These are phyloP conservation scores for Microctonus brassicae DNA, from an alignment of 2,888 invertebrate genomes.

Conservation along the genomic window DNA sequence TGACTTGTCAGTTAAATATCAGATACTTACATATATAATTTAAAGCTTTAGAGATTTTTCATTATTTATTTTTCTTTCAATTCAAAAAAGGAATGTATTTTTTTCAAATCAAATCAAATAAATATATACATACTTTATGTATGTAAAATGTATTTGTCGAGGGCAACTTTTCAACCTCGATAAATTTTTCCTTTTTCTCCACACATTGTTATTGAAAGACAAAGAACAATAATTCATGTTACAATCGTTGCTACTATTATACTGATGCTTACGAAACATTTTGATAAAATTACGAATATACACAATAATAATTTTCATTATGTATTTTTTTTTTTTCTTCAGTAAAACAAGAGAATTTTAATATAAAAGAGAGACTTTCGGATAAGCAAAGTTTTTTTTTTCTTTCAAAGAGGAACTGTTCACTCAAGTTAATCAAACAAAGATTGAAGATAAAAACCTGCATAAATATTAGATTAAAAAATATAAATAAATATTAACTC, in stretches of 20 bases:
- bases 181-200: neutral
- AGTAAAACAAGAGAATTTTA: neutral
- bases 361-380: too few species aligned
- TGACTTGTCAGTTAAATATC: slow-evolving; percentile 7
- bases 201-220: neutral
- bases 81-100: neutral
- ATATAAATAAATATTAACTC: neutral
- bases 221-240: neutral
- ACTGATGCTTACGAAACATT: neutral
- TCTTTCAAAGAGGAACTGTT: neutral
- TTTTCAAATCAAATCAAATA: neutral
- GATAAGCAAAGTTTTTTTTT: too few species aligned
- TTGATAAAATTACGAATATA: neutral
- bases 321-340: neutral
- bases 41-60: neutral
- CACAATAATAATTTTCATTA: neutral
- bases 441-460: neutral
- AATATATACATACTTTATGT: too few species aligned
- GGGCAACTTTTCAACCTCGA: neutral
- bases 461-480: neutral
- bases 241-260: neutral
- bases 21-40: neutral
- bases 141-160: neutral
- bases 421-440: neutral
- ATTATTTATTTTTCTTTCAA: neutral